These are phyloP conservation scores for Phortica okadai DNA, from an alignment of 2,888 invertebrate genomes.

Conservation along the genomic window DNA sequence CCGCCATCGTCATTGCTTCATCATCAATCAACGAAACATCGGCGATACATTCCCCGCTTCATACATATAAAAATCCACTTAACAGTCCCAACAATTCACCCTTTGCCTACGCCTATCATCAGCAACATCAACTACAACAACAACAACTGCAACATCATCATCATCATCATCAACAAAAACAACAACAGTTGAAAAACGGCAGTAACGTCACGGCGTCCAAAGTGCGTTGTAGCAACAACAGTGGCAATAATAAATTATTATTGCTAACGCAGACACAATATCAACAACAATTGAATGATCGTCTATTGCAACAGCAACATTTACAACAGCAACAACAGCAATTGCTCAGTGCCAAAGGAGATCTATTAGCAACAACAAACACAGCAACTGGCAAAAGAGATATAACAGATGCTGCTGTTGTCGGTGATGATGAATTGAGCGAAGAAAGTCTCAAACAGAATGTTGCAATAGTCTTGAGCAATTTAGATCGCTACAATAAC, in stretches of 20 bases:
- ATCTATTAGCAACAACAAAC: conserved; percentile 52
- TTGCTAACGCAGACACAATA: conserved; percentile 61
- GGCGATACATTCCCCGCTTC: conserved; percentile 67
- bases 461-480: conserved; percentile 76
- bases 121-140: conserved; percentile 23
- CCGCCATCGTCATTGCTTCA: conserved; percentile 44
- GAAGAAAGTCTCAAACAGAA: conserved; percentile 76
- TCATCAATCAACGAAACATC: conserved; percentile 55
- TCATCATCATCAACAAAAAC: too few species aligned
- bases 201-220: conserved; percentile 13
- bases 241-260: conserved; percentile 54
- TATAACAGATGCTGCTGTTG: conserved; percentile 62
- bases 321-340: conserved; percentile 59
- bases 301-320: conserved; percentile 70
- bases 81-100: conserved; percentile 75
- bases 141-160: conserved; percentile 46
- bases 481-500: conserved; percentile 76
- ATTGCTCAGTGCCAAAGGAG: conserved; percentile 54
- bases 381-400: conserved; percentile 64
- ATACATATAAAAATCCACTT: conserved; percentile 71
- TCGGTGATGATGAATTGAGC: conserved; percentile 73
- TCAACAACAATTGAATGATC: conserved; percentile 72
- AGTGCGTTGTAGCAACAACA: conserved; percentile 30
- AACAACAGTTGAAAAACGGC: conserved; percentile 31
- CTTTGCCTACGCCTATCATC: conserved; percentile 56